Conservation (phyloP, 2,797 vertebrate genomes). For the Delichon dasypus region DNA sequence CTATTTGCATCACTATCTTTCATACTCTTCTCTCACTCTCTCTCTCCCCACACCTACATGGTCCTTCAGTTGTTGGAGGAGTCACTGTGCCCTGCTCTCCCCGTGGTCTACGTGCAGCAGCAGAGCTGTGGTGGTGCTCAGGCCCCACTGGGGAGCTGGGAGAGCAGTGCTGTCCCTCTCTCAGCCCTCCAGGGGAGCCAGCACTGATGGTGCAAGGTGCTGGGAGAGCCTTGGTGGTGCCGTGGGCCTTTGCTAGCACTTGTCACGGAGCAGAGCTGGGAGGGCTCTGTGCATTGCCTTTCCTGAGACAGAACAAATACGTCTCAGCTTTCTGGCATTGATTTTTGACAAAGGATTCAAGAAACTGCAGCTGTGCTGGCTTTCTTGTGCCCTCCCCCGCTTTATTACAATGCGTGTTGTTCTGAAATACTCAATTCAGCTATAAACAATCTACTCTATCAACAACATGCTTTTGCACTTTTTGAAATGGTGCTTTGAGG, state of each 20-base stretch:
- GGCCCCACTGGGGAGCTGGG: constrained; percentile 32
- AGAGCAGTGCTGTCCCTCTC: background rate
- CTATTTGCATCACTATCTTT: background rate
- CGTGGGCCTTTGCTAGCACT: constrained; percentile 51
- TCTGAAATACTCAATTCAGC: constrained; percentile 83
- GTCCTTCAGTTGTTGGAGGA: background rate
- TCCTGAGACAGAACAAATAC: constrained; percentile 64
- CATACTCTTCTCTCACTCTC: background rate
- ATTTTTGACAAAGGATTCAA: constrained; percentile 73
- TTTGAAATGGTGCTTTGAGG: constrained; percentile 88
- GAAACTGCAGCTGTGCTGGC: constrained; percentile 73
- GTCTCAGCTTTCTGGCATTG: constrained; percentile 64
- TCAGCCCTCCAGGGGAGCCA: constrained; percentile 13
- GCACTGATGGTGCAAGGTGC: constrained; percentile 17
- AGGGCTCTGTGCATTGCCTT: constrained; percentile 63
- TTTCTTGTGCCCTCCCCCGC: constrained; percentile 46
- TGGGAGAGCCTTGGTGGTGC: constrained; percentile 18
- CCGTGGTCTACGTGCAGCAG: background rate
- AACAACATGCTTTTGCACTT: constrained; percentile 99
- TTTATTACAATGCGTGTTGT: constrained; percentile 78
- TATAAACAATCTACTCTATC: constrained; percentile 94
- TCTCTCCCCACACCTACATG: too few relatives aligned
- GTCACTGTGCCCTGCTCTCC: background rate
- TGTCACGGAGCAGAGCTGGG: constrained; percentile 53
- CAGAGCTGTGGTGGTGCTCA: constrained; percentile 1